These are phyloP conservation scores for Sepioteuthis lessoniana DNA, from an alignment of 2,888 invertebrate species.

Conservation along the genomic window DNA sequence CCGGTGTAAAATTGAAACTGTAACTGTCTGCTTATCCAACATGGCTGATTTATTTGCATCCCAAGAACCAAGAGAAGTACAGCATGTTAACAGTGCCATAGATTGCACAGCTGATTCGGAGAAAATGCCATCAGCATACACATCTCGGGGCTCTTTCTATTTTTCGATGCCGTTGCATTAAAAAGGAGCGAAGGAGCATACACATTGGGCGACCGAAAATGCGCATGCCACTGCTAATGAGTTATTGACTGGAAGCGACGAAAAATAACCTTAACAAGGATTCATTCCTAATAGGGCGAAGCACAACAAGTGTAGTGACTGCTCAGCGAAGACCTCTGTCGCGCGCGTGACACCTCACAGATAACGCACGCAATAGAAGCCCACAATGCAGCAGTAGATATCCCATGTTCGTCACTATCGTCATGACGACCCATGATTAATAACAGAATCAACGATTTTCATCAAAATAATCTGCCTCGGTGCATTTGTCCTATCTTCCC, in stretches of 20 bases:
- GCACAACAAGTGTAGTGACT: conserved; percentile 23
- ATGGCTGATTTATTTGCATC: no score
- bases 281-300: neutral
- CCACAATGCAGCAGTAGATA: neutral
- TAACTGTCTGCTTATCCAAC: no score
- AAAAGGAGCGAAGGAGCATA: neutral
- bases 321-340: neutral
- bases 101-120: neutral
- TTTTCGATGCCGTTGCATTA: neutral
- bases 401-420: neutral
- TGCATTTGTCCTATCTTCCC: neutral
- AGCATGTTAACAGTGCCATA: neutral
- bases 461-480: neutral
- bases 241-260: neutral
- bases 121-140: neutral
- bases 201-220: neutral
- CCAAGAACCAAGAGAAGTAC: neutral
- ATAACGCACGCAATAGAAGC: neutral
- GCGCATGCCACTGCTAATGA: conserved; percentile 11
- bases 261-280: conserved; percentile 23
- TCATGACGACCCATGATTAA: neutral
- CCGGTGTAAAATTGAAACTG: no score
- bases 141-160: neutral
- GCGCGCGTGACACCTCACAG: neutral
- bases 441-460: neutral